Conservation (phyloP, 2,888 invertebrate species). For the Acleris laterana region DNA sequence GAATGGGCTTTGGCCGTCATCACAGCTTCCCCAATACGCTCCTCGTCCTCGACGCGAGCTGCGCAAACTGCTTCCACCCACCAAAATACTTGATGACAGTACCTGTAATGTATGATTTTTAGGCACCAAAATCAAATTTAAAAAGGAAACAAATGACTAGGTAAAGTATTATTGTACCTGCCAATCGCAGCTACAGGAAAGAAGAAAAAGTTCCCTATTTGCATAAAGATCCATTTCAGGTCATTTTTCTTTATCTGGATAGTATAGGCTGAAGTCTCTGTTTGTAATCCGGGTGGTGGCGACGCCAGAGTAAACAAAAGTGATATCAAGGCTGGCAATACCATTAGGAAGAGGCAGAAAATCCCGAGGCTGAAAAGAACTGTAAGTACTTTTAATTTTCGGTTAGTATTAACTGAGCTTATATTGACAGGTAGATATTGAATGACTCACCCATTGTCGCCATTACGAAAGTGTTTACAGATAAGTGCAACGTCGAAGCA, state of each 20-base stretch:
- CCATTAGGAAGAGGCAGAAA: constrained; percentile 65
- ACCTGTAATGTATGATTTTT: constrained; percentile 70
- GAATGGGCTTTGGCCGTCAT: constrained; percentile 85
- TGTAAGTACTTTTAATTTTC: constrained; percentile 1
- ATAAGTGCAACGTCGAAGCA: constrained; percentile 88
- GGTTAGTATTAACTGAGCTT: background rate
- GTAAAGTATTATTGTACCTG: constrained; percentile 73
- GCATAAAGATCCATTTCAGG: constrained; percentile 71
- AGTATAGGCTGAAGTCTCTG: constrained; percentile 66
- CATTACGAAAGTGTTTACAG: constrained; percentile 85
- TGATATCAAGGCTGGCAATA: constrained; percentile 84
- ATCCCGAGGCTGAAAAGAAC: constrained; percentile 58
- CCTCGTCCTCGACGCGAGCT: constrained; percentile 77
- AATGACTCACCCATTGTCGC: constrained; percentile 79
- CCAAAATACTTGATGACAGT: constrained; percentile 90
- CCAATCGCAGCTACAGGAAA: constrained; percentile 87
- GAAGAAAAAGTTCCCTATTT: constrained; percentile 77
- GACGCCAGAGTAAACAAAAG: constrained; percentile 85
- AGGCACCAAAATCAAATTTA: background rate
- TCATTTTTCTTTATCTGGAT: constrained; percentile 73
- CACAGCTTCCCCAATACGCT: constrained; percentile 85
- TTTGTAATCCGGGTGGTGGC: constrained; percentile 82
- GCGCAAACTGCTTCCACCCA: constrained; percentile 88
- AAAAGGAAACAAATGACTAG: constrained; percentile 8
- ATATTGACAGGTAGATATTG: background rate